Conservation (phyloP, 2,797 vertebrate genomes). For the Leptodactylus fallax region DNA sequence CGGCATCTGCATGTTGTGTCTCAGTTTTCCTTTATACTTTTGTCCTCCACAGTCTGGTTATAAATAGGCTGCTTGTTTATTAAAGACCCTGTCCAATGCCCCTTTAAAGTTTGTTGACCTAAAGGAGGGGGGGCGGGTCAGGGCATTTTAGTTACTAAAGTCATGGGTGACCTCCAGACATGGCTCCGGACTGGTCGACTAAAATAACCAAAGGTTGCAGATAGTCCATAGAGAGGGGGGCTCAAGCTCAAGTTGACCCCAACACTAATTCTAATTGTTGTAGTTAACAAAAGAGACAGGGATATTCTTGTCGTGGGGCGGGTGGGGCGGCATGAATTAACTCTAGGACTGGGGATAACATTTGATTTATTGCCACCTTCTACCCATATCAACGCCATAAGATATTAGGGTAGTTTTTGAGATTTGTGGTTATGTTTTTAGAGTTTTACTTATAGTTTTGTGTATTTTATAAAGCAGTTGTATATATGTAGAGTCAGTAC, state of each 20-base stretch:
- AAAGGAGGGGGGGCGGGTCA: neutral
- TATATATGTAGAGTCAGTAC: too few relatives aligned
- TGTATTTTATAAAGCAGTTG: too few relatives aligned
- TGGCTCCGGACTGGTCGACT: neutral
- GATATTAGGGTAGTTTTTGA: neutral
- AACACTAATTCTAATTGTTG: neutral
- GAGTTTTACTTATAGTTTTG: neutral
- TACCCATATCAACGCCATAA: neutral
- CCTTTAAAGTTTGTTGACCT: conserved; percentile 24
- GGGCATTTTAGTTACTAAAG: conserved; percentile 3
- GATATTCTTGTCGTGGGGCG: neutral
- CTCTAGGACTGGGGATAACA: neutral
- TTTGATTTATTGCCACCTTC: neutral
- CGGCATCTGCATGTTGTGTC: neutral
- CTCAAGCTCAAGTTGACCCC: neutral
- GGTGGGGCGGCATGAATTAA: neutral
- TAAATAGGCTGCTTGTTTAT: neutral
- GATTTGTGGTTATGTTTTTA: neutral
- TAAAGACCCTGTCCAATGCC: conserved; percentile 6
- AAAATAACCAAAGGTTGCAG: neutral
- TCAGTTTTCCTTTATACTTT: neutral
- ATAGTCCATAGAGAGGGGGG: neutral
- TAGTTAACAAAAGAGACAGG: neutral
- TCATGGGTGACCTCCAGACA: neutral
- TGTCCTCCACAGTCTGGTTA: neutral